phyloP scores from a whole-genome alignment of 2,797 vertebrate genomes.

The Amazonetta brasiliensis region DNA sequence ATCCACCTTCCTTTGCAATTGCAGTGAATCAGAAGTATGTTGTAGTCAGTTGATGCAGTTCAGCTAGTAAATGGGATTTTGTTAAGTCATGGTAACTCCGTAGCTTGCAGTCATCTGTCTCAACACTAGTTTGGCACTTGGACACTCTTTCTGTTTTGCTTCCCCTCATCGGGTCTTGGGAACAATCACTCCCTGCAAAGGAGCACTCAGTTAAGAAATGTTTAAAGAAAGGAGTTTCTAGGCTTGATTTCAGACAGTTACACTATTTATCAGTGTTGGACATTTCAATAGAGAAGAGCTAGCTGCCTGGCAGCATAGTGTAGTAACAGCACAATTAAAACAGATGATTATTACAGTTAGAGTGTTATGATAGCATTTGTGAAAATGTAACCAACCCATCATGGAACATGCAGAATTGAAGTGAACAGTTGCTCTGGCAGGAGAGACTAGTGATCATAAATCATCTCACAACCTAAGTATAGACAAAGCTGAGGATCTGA shows the following conservation, averaged over 20 bases:
- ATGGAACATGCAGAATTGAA: slow-evolving; percentile 31
- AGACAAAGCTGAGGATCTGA: slow-evolving; percentile 9
- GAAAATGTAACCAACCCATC: slow-evolving; percentile 46
- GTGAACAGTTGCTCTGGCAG: slow-evolving; percentile 18
- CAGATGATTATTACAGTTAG: slow-evolving; percentile 5
- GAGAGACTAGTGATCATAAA: slow-evolving; percentile 7
- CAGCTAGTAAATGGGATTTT: background rate
- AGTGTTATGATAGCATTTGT: slow-evolving; percentile 37
- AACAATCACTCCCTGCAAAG: background rate
- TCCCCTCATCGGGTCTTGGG: background rate
- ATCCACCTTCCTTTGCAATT: background rate
- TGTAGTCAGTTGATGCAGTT: background rate
- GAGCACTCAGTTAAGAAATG: background rate
- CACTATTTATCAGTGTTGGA: background rate
- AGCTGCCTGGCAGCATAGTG: background rate
- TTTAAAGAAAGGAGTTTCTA: background rate
- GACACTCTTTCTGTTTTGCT: background rate
- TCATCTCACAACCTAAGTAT: slow-evolving; percentile 1
- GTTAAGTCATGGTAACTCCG: background rate
- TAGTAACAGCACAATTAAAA: background rate
- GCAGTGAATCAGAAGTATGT: background rate
- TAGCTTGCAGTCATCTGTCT: background rate
- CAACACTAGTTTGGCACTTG: background rate
- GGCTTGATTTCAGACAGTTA: background rate
- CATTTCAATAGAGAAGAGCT: background rate